phyloP scores from a whole-genome alignment of 2,113 vertebrate genomes.

The Strix aluco region DNA sequence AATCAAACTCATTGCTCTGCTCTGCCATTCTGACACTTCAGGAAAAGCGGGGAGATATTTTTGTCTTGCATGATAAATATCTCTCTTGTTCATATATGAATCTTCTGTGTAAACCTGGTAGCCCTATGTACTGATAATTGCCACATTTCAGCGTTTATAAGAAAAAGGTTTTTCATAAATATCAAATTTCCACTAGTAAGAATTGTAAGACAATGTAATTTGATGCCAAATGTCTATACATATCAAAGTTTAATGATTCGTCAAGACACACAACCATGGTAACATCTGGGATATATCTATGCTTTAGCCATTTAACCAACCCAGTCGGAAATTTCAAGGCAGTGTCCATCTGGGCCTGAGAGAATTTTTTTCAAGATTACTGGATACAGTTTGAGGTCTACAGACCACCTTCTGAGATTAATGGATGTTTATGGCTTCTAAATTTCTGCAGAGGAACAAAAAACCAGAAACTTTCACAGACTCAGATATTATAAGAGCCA shows the following conservation, averaged over 20 bases:
- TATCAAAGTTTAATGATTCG: slow-evolving; percentile 53
- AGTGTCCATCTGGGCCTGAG: not conserved
- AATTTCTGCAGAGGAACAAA: slow-evolving; percentile 19
- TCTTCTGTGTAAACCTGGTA: slow-evolving; percentile 17
- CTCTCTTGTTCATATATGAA: slow-evolving; percentile 39
- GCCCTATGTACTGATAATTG: slow-evolving; percentile 45
- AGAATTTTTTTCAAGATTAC: not conserved
- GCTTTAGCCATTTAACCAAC: slow-evolving; percentile 10
- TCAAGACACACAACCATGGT: slow-evolving; percentile 51
- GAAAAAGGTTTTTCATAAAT: slow-evolving; percentile 50
- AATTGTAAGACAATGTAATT: slow-evolving; percentile 65
- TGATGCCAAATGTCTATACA: slow-evolving; percentile 18
- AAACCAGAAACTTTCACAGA: not conserved
- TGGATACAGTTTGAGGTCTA: not conserved
- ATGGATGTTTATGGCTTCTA: not conserved
- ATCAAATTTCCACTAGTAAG: slow-evolving; percentile 47
- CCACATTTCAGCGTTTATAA: not conserved
- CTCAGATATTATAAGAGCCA: not conserved
- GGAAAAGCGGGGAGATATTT: slow-evolving; percentile 45
- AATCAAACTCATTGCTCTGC: not conserved
- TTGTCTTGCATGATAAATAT: slow-evolving; percentile 40
- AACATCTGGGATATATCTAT: not conserved
- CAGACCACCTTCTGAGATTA: not conserved
- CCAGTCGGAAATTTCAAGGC: slow-evolving; percentile 25
- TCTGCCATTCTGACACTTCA: not conserved